Evolutionary conservation across 2,113 vertebrate species (phyloP).

Genomic region (Rhagologus leucostigma): DNA sequence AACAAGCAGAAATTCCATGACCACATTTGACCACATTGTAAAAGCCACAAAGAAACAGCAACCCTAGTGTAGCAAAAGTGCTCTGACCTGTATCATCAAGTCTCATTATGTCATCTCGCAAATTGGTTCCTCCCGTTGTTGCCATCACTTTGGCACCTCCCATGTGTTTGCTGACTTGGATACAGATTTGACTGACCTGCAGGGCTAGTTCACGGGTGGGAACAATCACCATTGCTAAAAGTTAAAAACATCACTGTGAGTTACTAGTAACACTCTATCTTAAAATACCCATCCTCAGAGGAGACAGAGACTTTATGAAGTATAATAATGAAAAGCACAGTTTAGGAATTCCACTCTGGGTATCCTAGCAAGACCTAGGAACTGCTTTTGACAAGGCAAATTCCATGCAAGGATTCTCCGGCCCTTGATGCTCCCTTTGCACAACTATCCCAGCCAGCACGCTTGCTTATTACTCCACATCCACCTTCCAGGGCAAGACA

Average conservation of each 20-base stretch:
- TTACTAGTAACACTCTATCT: background rate
- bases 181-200: slow-evolving; percentile 99
- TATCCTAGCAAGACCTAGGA: background rate
- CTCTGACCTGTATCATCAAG: slow-evolving; percentile 93
- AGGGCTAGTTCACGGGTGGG: slow-evolving; percentile 98
- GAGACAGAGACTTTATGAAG: background rate
- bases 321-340: background rate
- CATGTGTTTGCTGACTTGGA: slow-evolving; percentile 99
- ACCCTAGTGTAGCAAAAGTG: background rate
- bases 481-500: background rate
- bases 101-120: slow-evolving; percentile 98
- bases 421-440: background rate
- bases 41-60: background rate
- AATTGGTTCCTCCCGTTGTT: slow-evolving; percentile 97
- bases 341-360: background rate
- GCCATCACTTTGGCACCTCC: slow-evolving; percentile 99
- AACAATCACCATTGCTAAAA: slow-evolving; percentile 93
- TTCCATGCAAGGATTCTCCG: background rate
- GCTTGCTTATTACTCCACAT: background rate
- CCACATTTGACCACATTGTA: background rate
- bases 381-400: background rate
- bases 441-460: rapidly evolving
- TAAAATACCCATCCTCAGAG: background rate
- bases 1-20: background rate
- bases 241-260: background rate